phyloP scores from a whole-genome alignment of 2,797 vertebrate genomes.

The Argyrosomus regius region DNA sequence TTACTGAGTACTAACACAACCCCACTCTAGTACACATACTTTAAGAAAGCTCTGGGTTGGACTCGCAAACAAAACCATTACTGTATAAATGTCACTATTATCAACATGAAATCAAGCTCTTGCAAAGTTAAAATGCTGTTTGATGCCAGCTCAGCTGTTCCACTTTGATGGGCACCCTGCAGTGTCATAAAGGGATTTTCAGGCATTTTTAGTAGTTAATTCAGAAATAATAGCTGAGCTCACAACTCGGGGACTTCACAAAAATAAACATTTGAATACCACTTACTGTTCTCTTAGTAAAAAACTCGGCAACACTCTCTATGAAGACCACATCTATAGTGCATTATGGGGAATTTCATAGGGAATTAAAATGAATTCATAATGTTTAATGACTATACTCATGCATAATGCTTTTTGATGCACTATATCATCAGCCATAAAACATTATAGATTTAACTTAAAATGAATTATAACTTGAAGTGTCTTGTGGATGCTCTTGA shows the following conservation, averaged over 20 bases:
- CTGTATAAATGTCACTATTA: conserved; percentile 33
- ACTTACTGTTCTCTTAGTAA: conserved; percentile 47
- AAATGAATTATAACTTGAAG: too few species aligned
- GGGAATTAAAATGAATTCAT: too few species aligned
- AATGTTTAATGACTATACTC: too few species aligned
- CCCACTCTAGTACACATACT: neutral
- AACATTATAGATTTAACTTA: too few species aligned
- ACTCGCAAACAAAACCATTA: neutral
- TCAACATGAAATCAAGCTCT: conserved; percentile 35
- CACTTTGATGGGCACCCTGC: conserved; percentile 40
- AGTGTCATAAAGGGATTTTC: conserved; percentile 42
- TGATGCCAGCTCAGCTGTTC: conserved; percentile 47
- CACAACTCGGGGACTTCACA: conserved; percentile 35
- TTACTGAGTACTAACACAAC: neutral
- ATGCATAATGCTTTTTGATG: too few species aligned
- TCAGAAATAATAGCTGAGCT: conserved; percentile 60
- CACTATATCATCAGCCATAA: too few species aligned
- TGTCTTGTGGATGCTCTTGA: too few species aligned
- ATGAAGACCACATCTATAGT: too few species aligned
- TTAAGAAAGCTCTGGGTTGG: neutral
- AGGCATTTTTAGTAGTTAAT: conserved; percentile 60
- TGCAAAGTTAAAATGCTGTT: conserved; percentile 34
- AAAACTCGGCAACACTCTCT: neutral
- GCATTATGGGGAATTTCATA: too few species aligned
- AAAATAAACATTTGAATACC: conserved; percentile 59